Base-by-base conservation (phyloP, 2,113 vertebrate genomes). In the Heptranchias perlo region DNA sequence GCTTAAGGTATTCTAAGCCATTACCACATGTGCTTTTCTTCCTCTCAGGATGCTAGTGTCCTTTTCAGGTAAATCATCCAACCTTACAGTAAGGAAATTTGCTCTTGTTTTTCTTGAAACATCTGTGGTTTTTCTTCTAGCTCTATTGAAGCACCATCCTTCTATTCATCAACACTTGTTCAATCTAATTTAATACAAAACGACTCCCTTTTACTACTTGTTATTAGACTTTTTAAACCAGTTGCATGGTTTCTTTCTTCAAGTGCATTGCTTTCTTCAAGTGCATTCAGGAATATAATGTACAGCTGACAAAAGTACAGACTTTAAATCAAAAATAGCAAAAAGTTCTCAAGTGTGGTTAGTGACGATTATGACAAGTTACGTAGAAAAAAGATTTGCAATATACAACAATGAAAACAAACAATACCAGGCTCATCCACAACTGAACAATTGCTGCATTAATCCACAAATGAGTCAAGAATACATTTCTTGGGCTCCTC, bases 381-480 rank as follows among this genome's bases (percentile, higher is more conserved):
- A 69, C 25, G 52, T 28, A 67, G 21, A 69, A 95, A 69, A 95
- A 73, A 73, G 64, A 73, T 52, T 47, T 49, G 21, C 47, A 95
- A 69, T 35, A 14, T 21, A 95, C 47, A 65, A 21, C 21, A 69
- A 95, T 47, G 65, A 95, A 95, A 95, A 69, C 31, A 95, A 95
- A 67, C 94, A 95, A 69, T 95, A 95, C 94, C 94, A 95, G 61
- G 39, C 47, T 73, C 47, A 31, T 69, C 65, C 94, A 73, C 65
- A 73, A 35, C 47, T 95, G 62, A 52, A 73, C 25, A 95, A 31
- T 25, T 44, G 91, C 91, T 28, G 13, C 21, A 52, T 11, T 73
- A 28, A 58, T 35, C 65, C 44, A 95, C 94, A 69, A 69, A 73
- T 95, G 39, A 95, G 44, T 67, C 39, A 94, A 14, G 58, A 58